These are phyloP conservation scores for Lepidochrysops patricia DNA, from an alignment of 2,888 invertebrate genomes.

Conservation along the genomic window DNA sequence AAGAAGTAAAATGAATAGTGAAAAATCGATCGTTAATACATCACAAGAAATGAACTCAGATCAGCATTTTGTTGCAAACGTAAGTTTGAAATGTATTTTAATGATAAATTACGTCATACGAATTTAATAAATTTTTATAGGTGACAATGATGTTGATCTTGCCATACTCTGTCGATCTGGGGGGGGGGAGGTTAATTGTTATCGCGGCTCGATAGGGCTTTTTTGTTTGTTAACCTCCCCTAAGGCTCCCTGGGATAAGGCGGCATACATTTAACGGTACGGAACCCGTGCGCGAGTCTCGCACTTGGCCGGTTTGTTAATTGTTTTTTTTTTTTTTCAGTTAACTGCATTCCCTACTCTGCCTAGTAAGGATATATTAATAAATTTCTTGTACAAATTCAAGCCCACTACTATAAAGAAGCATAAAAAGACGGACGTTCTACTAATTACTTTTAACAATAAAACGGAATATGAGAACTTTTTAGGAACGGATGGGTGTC, in stretches of 20 bases:
- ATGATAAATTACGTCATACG: too few relatives aligned
- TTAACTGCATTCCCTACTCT: not conserved
- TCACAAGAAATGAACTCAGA: not conserved
- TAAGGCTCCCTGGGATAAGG: too few relatives aligned
- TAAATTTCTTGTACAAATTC: not conserved
- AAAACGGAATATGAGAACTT: conserved; percentile 10
- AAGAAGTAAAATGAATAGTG: not conserved
- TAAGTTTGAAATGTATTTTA: not conserved
- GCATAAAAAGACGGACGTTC: conserved; percentile 1
- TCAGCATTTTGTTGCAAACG: not conserved
- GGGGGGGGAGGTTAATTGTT: too few relatives aligned
- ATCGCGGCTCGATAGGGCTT: too few relatives aligned
- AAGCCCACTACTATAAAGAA: conserved; percentile 10
- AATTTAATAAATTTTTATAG: too few relatives aligned
- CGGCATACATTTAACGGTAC: too few relatives aligned
- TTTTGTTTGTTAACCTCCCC: too few relatives aligned
- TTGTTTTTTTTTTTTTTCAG: conserved; percentile 3
- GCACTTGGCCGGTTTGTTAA: too few relatives aligned
- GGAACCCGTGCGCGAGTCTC: too few relatives aligned
- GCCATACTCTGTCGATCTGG: too few relatives aligned
- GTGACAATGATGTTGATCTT: too few relatives aligned
- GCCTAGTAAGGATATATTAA: not conserved
- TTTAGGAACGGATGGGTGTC: not conserved
- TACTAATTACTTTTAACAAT: conserved; percentile 5
- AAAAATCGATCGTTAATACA: not conserved